Conservation (phyloP, 2,113 vertebrate species). For the Pangasianodon hypophthalmus region DNA sequence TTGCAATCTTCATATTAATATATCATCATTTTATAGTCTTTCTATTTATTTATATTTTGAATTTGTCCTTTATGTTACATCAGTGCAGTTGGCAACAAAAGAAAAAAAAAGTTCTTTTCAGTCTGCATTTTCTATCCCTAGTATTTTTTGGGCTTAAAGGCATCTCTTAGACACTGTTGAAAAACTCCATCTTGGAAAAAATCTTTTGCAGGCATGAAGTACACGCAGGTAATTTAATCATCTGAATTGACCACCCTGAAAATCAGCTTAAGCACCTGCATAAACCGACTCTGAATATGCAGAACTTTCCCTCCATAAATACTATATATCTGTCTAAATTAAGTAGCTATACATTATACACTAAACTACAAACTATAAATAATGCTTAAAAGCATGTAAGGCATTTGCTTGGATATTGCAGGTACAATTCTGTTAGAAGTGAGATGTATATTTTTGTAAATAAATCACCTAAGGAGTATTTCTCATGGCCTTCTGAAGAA, state of each 20-base stretch:
- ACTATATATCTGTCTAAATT: no score
- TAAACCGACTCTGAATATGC: background rate
- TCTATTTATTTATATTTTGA: background rate
- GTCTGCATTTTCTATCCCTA: background rate
- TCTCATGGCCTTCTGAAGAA: constrained; percentile 23
- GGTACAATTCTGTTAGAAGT: background rate
- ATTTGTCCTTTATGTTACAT: background rate
- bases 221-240: background rate
- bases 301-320: background rate
- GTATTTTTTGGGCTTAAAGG: background rate
- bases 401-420: background rate
- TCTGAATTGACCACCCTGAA: background rate
- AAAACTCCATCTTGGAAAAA: background rate
- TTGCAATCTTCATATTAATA: background rate
- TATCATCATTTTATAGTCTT: background rate
- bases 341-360: background rate
- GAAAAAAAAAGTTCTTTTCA: background rate
- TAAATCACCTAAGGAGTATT: background rate
- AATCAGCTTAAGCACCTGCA: background rate
- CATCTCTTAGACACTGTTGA: background rate
- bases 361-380: background rate
- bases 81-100: background rate
- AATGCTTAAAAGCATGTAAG: background rate
- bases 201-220: background rate
- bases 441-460: background rate